Evolutionary conservation across 2,113 vertebrate species (phyloP), one percentile per base, ranked within the genome.

Genomic region (Etheostoma spectabile): DNA sequence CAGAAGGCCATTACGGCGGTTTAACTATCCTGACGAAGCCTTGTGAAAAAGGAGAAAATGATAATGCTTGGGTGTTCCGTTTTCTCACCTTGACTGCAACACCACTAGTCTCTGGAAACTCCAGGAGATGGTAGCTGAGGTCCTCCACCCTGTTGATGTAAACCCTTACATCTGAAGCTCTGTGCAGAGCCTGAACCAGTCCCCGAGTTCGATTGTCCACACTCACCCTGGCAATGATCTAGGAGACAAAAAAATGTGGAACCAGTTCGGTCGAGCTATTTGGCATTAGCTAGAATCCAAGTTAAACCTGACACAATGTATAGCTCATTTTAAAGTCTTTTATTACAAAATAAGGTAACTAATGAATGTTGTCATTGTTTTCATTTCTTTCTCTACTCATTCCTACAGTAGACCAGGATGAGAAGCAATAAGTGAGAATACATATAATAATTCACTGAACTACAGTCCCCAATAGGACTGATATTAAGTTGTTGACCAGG

Each of bases 201-300:
- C 96, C 97, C 82, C 98, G 95, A 30, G 98, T 99, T 84, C 98
- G 94, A 91, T 99, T 99, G 94, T 99, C 98, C 89, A 98, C 96
- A 88, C 97, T 99, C 87, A 98, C 96, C 90, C 97, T 96, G 73
- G 97, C 97, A 94, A 99, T 99, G 86, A 99, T 99, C 98, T 99
- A 75, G 4, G 80, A 35, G 70, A 78, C 1, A 74, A 22, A 88
- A 64, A 48, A 8, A 74, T 4, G 61, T 33, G 24, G 4, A 75
- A 63, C 21, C n/a, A 55, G 11, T 72, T 4, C 65, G n/a, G 14
- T 45, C 52, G 46, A 30, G n/a, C 1, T 51, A 14, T 66, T 12
- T 35, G 38, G 3, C 56, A 27, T 68, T 16, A 35, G 2, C 19
- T 63, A 3, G 12, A 0, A 64, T 42, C 51, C 21, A 14, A 5